A percentile compares a stretch with the other conserved stretches of the same genome.
phyloP scores from a whole-genome alignment of 2,888 invertebrate species.

The Ennomos fuscantarius region DNA sequence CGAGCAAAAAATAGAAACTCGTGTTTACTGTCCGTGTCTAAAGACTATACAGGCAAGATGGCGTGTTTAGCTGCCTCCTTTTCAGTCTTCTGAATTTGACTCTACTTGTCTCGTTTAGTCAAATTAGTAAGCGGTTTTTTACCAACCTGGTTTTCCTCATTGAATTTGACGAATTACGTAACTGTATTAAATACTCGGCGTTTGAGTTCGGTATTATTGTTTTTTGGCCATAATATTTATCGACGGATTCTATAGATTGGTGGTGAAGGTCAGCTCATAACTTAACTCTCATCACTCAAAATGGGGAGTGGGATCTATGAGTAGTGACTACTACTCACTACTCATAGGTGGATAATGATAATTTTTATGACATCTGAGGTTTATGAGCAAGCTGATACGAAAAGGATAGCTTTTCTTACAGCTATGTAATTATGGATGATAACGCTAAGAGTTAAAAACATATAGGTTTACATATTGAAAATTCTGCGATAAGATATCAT shows the following conservation, averaged over 20 bases:
- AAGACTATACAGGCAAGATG: slow-evolving; percentile 78
- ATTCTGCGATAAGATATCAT: slow-evolving; percentile 6
- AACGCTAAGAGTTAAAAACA: too few relatives aligned
- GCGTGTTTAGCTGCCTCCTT: slow-evolving; percentile 65
- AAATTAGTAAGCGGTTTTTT: slow-evolving; percentile 74
- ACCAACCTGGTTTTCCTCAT: slow-evolving; percentile 64
- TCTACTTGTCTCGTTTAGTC: slow-evolving; percentile 55
- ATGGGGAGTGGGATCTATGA: too few relatives aligned
- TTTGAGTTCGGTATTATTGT: slow-evolving; percentile 21
- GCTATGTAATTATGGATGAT: too few relatives aligned
- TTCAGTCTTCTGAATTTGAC: slow-evolving; percentile 51
- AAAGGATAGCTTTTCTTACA: too few relatives aligned
- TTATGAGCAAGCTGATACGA: too few relatives aligned
- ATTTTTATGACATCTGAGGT: too few relatives aligned
- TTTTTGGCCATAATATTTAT: background rate
- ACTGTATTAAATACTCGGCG: slow-evolving; percentile 56
- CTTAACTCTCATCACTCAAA: too few relatives aligned
- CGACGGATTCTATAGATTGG: too few relatives aligned
- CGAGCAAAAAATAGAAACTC: slow-evolving; percentile 83
- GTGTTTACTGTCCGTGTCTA: slow-evolving; percentile 80
- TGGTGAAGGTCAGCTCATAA: too few relatives aligned
- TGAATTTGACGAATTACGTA: slow-evolving; percentile 76
- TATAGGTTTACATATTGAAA: background rate
- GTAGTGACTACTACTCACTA: too few relatives aligned
- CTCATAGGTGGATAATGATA: too few relatives aligned